Evolutionary conservation across 2,797 vertebrate species (phyloP), one percentile per base, ranked within the genome.

Genomic region (Microtus californicus): DNA sequence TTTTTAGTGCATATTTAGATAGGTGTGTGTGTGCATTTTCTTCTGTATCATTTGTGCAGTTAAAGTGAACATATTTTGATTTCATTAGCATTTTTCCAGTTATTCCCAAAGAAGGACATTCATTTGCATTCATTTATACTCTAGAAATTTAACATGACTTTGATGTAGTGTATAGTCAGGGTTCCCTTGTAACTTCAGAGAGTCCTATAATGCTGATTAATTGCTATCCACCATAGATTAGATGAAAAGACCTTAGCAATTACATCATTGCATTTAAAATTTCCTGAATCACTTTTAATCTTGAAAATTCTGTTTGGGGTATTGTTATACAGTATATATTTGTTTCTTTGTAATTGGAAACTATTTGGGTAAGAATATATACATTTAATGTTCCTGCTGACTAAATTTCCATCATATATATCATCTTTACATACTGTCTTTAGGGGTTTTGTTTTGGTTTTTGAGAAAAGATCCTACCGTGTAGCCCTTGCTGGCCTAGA

Each of bases 321-420:
- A 1, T 89, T 80, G 31, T 91, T 65, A 15, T 1, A 29, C 14
- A 74, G 1, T 77, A 34, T 80, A 0, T 86, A 76, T 93, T 93
- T 90, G 27, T 95, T 93, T 95, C 34, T 92, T 93, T 31, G 17
- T 96, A 71, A 73, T 86, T 74, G 92, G 48, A 25, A 87, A 85
- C 37, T 59, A 69, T 65, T 96, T 69, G 40, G 23, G 1, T 74
- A 83, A 93, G 48, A 93, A 79, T 59, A 74, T 5, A 0, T 51
- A 90, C 74, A 51, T 82, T 61, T 89, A 77, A 54, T 88, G 27
- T 81, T 95, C 10, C 29, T 3, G 31, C 87, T 89, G 27, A 43
- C 11, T 10, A 51, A 71, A 29, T 71, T 94, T 81, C 29, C 10
- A 63, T 23, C 34, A 74, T 14, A 12, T 63, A 23, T 54, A 11